These are phyloP conservation scores for Onychorhynchus coronatus DNA, from an alignment of 2,113 vertebrate species.

Conservation along the genomic window DNA sequence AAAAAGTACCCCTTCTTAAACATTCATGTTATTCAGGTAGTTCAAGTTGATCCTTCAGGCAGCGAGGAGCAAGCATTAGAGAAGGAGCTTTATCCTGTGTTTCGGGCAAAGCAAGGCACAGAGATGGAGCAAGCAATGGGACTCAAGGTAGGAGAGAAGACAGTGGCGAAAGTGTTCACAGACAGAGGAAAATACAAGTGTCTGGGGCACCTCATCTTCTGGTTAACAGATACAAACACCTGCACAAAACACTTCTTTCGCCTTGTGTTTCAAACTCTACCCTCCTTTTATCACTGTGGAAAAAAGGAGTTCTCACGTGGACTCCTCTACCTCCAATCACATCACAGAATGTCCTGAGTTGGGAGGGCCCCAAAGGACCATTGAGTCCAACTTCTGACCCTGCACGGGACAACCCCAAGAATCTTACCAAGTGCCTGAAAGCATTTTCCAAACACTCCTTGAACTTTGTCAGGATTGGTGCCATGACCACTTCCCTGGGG, in stretches of 20 bases:
- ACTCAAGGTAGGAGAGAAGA: not conserved
- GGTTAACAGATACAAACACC: not conserved
- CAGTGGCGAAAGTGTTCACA: not conserved
- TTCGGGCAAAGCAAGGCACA: not conserved
- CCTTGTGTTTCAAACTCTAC: not conserved
- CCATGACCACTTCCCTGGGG: rapidly evolving
- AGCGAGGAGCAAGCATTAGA: not conserved
- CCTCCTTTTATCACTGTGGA: not conserved
- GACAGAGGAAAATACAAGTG: not conserved
- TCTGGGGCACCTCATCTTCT: not conserved
- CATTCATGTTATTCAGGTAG: not conserved
- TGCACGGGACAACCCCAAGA: not conserved
- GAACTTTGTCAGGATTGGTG: not conserved
- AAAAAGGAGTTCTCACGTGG: not conserved
- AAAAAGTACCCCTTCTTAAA: not conserved
- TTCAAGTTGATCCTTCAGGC: not conserved
- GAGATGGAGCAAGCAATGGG: not conserved
- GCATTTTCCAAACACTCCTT: not conserved
- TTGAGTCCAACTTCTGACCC: not conserved
- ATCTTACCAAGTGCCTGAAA: not conserved
- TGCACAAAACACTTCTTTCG: not conserved
- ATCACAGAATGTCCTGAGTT: not conserved
- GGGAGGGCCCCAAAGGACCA: not conserved
- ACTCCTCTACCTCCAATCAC: not conserved
- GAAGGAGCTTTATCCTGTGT: not conserved